Evolutionary conservation across 2,888 invertebrate genomes (phyloP).

Genomic region (Drosophila borborema): DNA sequence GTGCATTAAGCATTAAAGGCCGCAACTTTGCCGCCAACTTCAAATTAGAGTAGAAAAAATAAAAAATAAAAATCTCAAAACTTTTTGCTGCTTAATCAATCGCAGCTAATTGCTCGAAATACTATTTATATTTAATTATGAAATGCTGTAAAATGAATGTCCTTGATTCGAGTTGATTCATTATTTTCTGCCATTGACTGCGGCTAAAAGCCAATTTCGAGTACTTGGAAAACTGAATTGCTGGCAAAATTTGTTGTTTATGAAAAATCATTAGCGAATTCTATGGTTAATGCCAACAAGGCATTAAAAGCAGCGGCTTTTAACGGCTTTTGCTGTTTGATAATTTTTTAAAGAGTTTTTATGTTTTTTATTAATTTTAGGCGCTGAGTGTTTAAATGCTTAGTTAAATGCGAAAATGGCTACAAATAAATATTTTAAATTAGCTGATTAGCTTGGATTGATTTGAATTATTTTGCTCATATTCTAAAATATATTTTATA

Average conservation of each 20-base stretch:
- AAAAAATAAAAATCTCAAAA: conserved; percentile 29
- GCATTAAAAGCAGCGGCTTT: background rate
- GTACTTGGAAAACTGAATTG: conserved; percentile 9
- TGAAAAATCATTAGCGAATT: conserved; percentile 1
- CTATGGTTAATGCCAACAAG: background rate
- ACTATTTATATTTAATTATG: conserved; percentile 24
- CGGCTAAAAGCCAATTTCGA: conserved; percentile 1
- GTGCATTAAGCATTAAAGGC: conserved; percentile 53
- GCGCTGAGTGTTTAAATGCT: background rate
- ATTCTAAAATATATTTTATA: too few relatives aligned
- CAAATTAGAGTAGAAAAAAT: conserved; percentile 21
- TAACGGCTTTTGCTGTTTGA: background rate
- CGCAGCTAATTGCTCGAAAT: conserved; percentile 47
- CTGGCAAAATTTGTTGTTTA: background rate
- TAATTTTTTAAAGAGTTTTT: background rate
- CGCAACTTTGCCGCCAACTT: conserved; percentile 41
- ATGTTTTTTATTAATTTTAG: background rate
- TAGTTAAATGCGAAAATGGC: background rate
- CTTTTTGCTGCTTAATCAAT: conserved; percentile 61
- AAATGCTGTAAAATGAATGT: conserved; percentile 32
- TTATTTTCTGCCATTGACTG: conserved; percentile 26
- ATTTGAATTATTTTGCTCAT: too few relatives aligned
- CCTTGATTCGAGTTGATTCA: conserved; percentile 21
- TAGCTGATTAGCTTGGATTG: background rate
- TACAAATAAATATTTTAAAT: background rate